phyloP scores from a whole-genome alignment of 2,113 vertebrate species.

The Ondatra zibethicus region DNA sequence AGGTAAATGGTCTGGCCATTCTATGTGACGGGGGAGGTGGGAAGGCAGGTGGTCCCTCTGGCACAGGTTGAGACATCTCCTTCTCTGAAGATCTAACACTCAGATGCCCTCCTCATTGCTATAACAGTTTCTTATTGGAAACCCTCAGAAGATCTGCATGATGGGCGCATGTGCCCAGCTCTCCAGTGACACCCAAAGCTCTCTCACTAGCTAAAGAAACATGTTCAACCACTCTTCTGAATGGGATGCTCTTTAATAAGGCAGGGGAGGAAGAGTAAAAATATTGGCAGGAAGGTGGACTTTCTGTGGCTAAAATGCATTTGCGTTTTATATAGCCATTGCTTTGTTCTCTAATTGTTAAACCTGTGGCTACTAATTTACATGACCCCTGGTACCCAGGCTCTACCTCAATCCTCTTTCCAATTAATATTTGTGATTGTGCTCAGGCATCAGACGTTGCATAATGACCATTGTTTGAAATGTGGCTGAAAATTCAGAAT shows the following conservation, averaged over 20 bases:
- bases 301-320: background rate
- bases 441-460: background rate
- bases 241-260: background rate
- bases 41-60: background rate
- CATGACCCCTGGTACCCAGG: background rate
- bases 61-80: background rate
- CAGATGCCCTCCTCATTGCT: background rate
- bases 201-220: background rate
- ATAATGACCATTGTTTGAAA: background rate
- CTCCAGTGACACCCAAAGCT: background rate
- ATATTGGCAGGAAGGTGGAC: background rate
- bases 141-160: background rate
- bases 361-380: background rate
- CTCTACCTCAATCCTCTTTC: background rate
- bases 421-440: background rate
- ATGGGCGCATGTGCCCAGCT: background rate
- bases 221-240: background rate
- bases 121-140: background rate
- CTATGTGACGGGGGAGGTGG: background rate
- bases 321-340: background rate
- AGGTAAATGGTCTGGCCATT: background rate
- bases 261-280: background rate
- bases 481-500: background rate
- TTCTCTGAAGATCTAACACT: background rate
- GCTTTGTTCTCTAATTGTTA: background rate